Percentiles rank a stretch among this genome's conserved stretches.
Evolutionary conservation across 1,140 invertebrate species (phyloP).

Genomic region (Samia ricini): DNA sequence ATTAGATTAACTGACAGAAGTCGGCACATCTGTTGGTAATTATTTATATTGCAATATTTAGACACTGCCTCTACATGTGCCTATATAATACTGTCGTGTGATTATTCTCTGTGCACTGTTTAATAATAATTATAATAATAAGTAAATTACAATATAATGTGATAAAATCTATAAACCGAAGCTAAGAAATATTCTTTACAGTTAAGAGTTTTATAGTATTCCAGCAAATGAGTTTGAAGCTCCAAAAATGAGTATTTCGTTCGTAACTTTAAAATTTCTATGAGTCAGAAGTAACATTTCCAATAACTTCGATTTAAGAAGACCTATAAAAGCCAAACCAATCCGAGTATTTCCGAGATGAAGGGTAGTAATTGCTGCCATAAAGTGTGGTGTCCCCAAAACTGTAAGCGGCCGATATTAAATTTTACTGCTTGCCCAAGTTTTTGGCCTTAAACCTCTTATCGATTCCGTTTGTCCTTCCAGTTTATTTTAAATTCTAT

Average conservation of each 20-base stretch:
- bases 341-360: conserved; percentile 62
- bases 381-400: conserved; percentile 64
- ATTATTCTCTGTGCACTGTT: neutral
- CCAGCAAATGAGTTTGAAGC: neutral
- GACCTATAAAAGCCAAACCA: conserved; percentile 63
- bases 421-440: conserved; percentile 60
- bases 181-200: neutral
- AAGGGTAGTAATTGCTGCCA: conserved; percentile 67
- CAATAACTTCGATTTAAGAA: conserved; percentile 38
- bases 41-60: too few relatives aligned
- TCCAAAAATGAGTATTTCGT: neutral
- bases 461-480: conserved; percentile 47
- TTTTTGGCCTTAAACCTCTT: conserved; percentile 54
- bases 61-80: too few relatives aligned
- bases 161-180: neutral
- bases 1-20: too few relatives aligned
- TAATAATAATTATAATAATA: neutral
- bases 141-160: neutral
- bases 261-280: conserved; percentile 6
- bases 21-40: too few relatives aligned
- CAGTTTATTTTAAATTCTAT: conserved; percentile 61
- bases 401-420: conserved; percentile 53
- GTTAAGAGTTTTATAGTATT: conserved; percentile 3
- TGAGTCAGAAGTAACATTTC: conserved; percentile 13
- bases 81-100: too few relatives aligned